Evolutionary conservation across 2,113 vertebrate genomes (phyloP).

Genomic region (Pollimyrus isidori): DNA sequence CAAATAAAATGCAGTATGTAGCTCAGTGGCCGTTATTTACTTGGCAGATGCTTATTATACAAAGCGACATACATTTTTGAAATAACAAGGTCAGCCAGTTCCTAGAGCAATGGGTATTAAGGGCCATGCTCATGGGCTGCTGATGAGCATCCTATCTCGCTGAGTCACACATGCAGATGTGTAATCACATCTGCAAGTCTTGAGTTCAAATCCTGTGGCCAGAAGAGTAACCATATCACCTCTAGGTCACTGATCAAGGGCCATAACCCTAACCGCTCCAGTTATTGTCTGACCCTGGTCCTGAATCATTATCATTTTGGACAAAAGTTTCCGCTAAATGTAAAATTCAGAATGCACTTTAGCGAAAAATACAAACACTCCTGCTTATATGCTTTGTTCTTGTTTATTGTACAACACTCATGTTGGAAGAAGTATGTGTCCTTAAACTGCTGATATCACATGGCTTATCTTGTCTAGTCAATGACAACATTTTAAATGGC

Average conservation of each 20-base stretch:
- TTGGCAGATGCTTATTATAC: neutral
- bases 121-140: neutral
- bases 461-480: neutral
- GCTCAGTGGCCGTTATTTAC: neutral
- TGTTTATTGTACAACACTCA: neutral
- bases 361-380: neutral
- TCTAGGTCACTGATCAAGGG: neutral
- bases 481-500: neutral
- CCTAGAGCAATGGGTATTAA: neutral
- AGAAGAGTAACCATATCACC: neutral
- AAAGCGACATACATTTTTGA: neutral
- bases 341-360: neutral
- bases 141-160: neutral
- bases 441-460: neutral
- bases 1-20: neutral
- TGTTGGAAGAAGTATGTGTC: neutral
- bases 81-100: neutral
- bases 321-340: neutral
- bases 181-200: neutral
- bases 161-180: neutral
- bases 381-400: neutral
- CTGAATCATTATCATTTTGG: neutral
- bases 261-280: neutral
- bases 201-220: neutral
- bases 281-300: neutral